phyloP scores from a whole-genome alignment of 35 echinoderm and acorn worm genomes.

The Anneissia japonica region DNA sequence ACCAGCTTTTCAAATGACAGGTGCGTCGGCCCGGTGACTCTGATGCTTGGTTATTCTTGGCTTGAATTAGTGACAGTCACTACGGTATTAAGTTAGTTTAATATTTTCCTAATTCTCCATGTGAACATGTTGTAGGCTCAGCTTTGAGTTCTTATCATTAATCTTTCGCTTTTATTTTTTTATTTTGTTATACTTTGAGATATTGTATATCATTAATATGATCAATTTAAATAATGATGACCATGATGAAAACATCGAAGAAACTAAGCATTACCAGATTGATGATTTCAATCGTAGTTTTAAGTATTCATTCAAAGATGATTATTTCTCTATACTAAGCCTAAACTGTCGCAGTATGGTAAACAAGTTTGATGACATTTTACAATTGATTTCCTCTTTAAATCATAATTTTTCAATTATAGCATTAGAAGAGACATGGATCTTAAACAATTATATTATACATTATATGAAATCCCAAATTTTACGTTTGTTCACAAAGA shows the following conservation, averaged over 20 bases:
- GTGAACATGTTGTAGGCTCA: no score
- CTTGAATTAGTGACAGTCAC: no score
- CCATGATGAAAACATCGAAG: neutral
- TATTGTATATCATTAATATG: neutral
- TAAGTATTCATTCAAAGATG: neutral
- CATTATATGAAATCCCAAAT: neutral
- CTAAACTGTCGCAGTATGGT: neutral
- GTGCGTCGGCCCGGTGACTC: no score
- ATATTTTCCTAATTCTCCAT: no score
- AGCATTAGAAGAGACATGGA: neutral
- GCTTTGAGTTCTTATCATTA: no score
- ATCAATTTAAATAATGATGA: neutral
- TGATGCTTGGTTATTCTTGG: no score
- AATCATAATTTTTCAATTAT: neutral
- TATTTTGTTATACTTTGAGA: no score
- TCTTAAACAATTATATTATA: neutral
- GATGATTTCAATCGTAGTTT: neutral
- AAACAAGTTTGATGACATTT: neutral
- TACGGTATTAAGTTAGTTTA: no score
- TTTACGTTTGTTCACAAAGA: neutral
- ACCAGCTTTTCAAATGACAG: no score
- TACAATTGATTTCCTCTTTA: neutral
- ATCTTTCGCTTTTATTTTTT: no score
- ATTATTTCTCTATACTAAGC: neutral
- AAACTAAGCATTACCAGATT: neutral